These are phyloP conservation scores for Cheilosia variabilis DNA, from an alignment of 2,888 invertebrate genomes.

Conservation along the genomic window DNA sequence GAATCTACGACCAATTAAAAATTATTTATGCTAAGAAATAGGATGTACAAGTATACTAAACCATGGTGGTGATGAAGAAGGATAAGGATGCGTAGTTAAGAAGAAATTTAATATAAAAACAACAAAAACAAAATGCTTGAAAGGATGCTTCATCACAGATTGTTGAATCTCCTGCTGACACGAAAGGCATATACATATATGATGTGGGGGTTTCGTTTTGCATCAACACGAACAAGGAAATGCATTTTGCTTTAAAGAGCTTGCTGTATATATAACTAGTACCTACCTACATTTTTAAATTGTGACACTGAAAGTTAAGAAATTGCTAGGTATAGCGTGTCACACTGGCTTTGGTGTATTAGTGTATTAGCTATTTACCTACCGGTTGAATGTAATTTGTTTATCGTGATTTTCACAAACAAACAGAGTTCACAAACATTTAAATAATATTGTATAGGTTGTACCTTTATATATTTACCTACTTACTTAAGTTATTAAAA, in stretches of 20 bases:
- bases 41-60: conserved; percentile 1
- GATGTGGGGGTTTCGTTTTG: background rate
- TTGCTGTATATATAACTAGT: no score
- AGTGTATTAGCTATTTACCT: no score
- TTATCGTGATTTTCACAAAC: no score
- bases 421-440: no score
- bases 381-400: no score
- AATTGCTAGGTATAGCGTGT: no score
- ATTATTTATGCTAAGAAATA: conserved; percentile 47
- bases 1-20: conserved; percentile 58
- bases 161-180: conserved; percentile 58
- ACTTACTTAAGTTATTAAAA: no score
- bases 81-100: background rate
- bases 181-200: conserved; percentile 3
- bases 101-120: background rate
- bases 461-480: no score
- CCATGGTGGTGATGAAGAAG: conserved; percentile 10
- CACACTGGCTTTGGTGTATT: no score
- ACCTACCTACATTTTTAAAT: no score
- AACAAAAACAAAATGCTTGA: background rate
- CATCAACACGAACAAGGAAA: background rate
- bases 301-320: no score
- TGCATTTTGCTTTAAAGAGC: background rate
- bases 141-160: conserved; percentile 49
- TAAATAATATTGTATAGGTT: no score